Conservation (phyloP, 2,797 vertebrate species). For the Anabas testudineus region DNA sequence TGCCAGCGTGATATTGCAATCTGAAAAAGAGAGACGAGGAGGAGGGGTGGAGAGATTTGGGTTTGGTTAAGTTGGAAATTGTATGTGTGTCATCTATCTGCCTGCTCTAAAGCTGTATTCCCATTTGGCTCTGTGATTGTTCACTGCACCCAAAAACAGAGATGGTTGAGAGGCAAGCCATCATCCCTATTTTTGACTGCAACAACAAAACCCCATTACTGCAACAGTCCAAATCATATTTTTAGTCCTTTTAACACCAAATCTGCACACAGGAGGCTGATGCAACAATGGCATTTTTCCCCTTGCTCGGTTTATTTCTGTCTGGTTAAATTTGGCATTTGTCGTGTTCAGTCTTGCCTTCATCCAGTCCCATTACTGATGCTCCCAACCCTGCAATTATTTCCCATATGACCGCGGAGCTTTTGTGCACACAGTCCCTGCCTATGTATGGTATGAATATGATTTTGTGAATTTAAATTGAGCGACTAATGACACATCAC, state of each 20-base stretch:
- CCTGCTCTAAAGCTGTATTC: conserved; percentile 14
- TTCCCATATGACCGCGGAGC: neutral
- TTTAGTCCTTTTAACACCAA: conserved; percentile 21
- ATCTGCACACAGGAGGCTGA: neutral
- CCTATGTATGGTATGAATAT: neutral
- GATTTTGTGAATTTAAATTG: neutral
- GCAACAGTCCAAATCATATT: conserved; percentile 8
- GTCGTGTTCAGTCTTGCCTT: conserved; percentile 7
- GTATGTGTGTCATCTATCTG: conserved; percentile 17
- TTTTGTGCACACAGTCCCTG: neutral
- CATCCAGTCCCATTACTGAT: neutral
- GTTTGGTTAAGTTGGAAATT: conserved; percentile 26
- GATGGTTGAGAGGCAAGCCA: neutral
- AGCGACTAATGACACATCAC: conserved; percentile 7
- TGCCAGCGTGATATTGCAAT: conserved; percentile 49
- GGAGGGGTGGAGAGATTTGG: conserved; percentile 14
- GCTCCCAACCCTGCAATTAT: conserved; percentile 2
- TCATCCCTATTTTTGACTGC: conserved; percentile 19
- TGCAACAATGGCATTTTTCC: neutral
- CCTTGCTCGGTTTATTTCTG: neutral
- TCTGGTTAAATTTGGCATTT: neutral
- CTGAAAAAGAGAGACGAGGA: conserved; percentile 20
- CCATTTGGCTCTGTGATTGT: conserved; percentile 14
- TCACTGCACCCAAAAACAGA: conserved; percentile 21
- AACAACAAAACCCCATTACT: conserved; percentile 35